Evolutionary conservation across 2,113 vertebrate species (phyloP).

Genomic region (Pachycephala philippinensis): DNA sequence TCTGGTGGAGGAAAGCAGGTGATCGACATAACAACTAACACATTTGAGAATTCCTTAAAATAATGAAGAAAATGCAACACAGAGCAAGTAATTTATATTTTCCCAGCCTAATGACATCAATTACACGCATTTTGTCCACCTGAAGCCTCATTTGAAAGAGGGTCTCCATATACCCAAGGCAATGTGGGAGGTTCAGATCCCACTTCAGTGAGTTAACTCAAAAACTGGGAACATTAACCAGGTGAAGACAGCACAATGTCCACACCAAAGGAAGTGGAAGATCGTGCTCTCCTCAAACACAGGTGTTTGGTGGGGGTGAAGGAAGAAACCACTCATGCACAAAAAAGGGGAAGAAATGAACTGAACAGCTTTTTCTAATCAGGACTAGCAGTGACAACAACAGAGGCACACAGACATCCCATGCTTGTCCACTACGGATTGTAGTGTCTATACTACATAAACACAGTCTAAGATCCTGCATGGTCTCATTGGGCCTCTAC

Average conservation of each 20-base stretch:
- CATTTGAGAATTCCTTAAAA: neutral
- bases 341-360: neutral
- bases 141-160: neutral
- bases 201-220: neutral
- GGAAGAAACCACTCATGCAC: neutral
- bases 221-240: neutral
- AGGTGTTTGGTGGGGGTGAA: neutral
- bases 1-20: neutral
- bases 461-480: neutral
- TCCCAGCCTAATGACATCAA: neutral
- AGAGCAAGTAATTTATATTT: neutral
- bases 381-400: neutral
- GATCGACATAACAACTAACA: accelerated
- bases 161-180: neutral
- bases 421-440: accelerated
- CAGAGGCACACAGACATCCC: neutral
- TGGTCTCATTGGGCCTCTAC: neutral
- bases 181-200: neutral
- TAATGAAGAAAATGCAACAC: neutral
- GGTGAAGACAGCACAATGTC: neutral
- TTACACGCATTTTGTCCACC: neutral
- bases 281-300: neutral
- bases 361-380: neutral
- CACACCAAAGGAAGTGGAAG: neutral
- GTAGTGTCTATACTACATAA: neutral